These are phyloP conservation scores for Dromaius novaehollandiae DNA, from an alignment of 2,113 vertebrate species.

Conservation along the genomic window DNA sequence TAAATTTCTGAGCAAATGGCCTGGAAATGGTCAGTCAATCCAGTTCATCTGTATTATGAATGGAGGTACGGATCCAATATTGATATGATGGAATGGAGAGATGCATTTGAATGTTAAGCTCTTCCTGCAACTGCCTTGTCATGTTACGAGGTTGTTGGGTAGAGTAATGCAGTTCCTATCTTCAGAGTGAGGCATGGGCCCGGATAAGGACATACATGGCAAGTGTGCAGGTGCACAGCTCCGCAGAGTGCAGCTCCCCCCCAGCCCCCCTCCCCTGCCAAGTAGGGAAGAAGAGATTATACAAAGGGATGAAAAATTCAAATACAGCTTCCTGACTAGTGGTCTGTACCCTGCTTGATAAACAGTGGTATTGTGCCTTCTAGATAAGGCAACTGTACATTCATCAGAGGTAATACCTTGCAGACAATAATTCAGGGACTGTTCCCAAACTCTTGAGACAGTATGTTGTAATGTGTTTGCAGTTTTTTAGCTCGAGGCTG, in stretches of 20 bases:
- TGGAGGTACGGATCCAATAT: neutral
- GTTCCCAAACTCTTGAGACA: neutral
- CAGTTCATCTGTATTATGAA: neutral
- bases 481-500: neutral
- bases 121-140: neutral
- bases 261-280: neutral
- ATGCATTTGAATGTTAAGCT: neutral
- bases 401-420: neutral
- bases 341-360: neutral
- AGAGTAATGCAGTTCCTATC: neutral
- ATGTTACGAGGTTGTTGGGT: neutral
- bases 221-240: rapidly evolving
- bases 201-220: neutral
- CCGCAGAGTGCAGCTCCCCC: neutral
- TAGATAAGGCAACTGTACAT: neutral
- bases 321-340: neutral
- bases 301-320: neutral
- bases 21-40: neutral
- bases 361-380: neutral
- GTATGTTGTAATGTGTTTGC: neutral
- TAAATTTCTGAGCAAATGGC: neutral
- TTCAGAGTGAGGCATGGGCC: neutral
- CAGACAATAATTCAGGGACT: neutral
- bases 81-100: neutral
- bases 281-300: neutral